phyloP scores from a whole-genome alignment of 1,140 invertebrate genomes.

The Manduca sexta region DNA sequence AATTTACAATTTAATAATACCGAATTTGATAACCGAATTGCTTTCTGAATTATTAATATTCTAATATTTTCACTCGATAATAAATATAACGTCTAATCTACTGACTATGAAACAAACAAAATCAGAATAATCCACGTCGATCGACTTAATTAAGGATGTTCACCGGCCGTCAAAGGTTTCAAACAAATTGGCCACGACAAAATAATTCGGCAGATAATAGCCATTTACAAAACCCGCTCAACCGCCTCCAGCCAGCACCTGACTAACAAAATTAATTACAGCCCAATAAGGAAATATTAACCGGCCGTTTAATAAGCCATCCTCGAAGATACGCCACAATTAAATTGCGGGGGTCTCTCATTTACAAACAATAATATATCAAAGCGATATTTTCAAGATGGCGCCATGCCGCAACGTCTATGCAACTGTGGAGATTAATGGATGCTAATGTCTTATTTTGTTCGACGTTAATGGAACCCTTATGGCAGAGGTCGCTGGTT shows the following conservation, averaged over 20 bases:
- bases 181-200: conserved; percentile 69
- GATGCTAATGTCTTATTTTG: too few relatives aligned
- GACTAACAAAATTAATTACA: conserved; percentile 71
- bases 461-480: too few relatives aligned
- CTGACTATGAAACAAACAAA: too few relatives aligned
- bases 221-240: conserved; percentile 48
- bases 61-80: too few relatives aligned
- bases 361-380: conserved; percentile 74
- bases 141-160: conserved; percentile 63
- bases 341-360: conserved; percentile 71
- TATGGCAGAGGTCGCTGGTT: too few relatives aligned
- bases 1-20: too few relatives aligned
- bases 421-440: too few relatives aligned
- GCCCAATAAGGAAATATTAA: conserved; percentile 72
- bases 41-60: too few relatives aligned
- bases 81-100: too few relatives aligned
- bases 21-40: too few relatives aligned
- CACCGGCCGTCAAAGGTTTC: conserved; percentile 56
- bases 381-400: conserved; percentile 70
- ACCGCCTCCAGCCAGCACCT: conserved; percentile 63
- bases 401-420: conserved; percentile 42
- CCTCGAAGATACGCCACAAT: conserved; percentile 67
- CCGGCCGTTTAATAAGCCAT: conserved; percentile 70
- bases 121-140: conserved; percentile 30
- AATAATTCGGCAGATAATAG: conserved; percentile 68